A percentile compares a stretch with the other conserved stretches of the same genome.
Evolutionary conservation across 2,797 vertebrate species (phyloP).

Genomic region (Atherinosoma microstoma): DNA sequence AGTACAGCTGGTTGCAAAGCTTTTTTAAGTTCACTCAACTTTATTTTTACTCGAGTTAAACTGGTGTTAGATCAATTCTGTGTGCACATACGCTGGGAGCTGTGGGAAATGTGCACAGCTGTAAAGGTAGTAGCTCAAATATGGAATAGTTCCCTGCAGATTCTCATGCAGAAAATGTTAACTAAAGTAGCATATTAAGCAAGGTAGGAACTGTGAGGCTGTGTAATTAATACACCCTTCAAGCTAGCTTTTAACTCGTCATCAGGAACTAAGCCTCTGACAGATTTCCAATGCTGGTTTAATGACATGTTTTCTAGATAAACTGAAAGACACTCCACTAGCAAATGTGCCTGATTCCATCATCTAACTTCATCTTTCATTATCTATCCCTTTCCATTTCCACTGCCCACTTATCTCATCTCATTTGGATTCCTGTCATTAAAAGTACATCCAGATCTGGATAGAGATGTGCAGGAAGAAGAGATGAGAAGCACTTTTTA

Average conservation of each 20-base stretch:
- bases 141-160: not conserved
- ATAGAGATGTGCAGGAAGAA: slow-evolving; percentile 1
- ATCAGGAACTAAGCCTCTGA: slow-evolving; percentile 38
- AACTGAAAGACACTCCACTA: slow-evolving; percentile 24
- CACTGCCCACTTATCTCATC: slow-evolving; percentile 47
- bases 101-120: not conserved
- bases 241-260: slow-evolving; percentile 22
- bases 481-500: not conserved
- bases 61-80: not conserved
- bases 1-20: no score
- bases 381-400: slow-evolving; percentile 32
- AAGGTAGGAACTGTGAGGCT: slow-evolving; percentile 28
- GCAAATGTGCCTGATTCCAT: slow-evolving; percentile 38
- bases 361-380: slow-evolving; percentile 61
- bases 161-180: slow-evolving; percentile 26
- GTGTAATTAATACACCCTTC: slow-evolving; percentile 36
- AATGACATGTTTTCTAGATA: slow-evolving; percentile 40
- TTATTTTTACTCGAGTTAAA: not conserved
- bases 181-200: slow-evolving; percentile 32
- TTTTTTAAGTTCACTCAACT: not conserved
- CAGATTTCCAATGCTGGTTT: slow-evolving; percentile 42
- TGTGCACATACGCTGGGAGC: no score
- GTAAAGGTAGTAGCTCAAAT: not conserved
- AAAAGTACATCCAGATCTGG: slow-evolving; percentile 37
- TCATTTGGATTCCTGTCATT: slow-evolving; percentile 55